phyloP scores from a whole-genome alignment of 2,888 invertebrate species.

The Thumatha senex region DNA sequence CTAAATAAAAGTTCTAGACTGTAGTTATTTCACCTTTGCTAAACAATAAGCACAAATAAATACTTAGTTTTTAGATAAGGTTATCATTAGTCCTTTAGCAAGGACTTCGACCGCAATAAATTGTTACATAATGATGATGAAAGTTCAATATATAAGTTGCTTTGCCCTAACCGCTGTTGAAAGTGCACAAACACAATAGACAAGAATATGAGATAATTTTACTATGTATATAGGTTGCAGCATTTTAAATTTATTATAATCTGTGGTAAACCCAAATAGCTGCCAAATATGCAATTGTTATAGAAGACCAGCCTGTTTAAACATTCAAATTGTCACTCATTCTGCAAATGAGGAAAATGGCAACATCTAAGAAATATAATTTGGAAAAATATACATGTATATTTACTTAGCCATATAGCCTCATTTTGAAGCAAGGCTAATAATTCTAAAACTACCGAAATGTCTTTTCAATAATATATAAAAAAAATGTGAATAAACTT shows the following conservation, averaged over 20 bases:
- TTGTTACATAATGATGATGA: too few relatives aligned
- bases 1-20: too few relatives aligned
- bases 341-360: conserved; percentile 53
- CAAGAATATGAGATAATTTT: too few relatives aligned
- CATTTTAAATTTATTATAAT: conserved; percentile 35
- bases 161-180: too few relatives aligned
- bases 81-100: too few relatives aligned
- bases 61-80: too few relatives aligned
- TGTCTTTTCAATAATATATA: conserved; percentile 47
- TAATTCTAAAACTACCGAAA: conserved; percentile 41
- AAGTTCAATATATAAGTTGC: too few relatives aligned
- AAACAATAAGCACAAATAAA: too few relatives aligned
- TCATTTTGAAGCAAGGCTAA: conserved; percentile 42
- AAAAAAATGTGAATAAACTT: conserved; percentile 73
- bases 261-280: conserved; percentile 21
- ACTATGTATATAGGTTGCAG: too few relatives aligned
- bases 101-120: too few relatives aligned
- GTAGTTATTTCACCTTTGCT: too few relatives aligned
- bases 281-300: conserved; percentile 36
- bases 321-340: conserved; percentile 82
- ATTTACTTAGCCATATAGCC: conserved; percentile 54
- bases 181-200: too few relatives aligned
- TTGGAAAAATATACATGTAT: conserved; percentile 56
- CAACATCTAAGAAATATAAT: conserved; percentile 47
- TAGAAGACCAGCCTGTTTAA: conserved; percentile 72